Conservation (phyloP, 1,140 invertebrate species). For the Caenorhabditis brenneri region DNA sequence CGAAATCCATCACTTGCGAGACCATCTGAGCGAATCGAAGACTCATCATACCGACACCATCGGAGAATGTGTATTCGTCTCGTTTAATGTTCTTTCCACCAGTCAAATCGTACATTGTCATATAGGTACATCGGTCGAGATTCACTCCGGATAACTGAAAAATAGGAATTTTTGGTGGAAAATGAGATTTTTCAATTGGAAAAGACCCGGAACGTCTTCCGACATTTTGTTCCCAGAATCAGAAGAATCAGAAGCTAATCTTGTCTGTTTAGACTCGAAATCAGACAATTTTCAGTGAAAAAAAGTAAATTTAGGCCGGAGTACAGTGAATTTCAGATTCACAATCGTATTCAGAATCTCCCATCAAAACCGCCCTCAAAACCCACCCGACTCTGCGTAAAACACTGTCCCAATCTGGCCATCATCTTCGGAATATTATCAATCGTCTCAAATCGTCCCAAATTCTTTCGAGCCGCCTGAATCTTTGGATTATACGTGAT, state of each 20-base stretch:
- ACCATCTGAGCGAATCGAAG: slow-evolving; percentile 39
- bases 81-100: slow-evolving; percentile 21
- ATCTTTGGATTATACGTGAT: slow-evolving; percentile 23
- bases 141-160: slow-evolving; percentile 23
- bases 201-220: too few species aligned
- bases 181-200: not conserved
- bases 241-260: too few species aligned
- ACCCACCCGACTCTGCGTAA: not conserved
- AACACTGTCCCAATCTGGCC: slow-evolving; percentile 65
- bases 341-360: too few species aligned
- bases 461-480: not conserved
- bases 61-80: slow-evolving; percentile 53
- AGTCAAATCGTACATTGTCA: slow-evolving; percentile 5
- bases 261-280: too few species aligned
- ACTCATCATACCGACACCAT: slow-evolving; percentile 60
- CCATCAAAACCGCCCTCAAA: too few species aligned
- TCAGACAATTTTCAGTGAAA: too few species aligned
- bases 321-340: too few species aligned
- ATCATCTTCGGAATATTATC: slow-evolving; percentile 68
- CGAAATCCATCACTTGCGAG: slow-evolving; percentile 40
- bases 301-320: too few species aligned
- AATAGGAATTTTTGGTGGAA: not conserved
- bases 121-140: not conserved
- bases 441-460: slow-evolving; percentile 50
- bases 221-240: too few species aligned